Conservation (phyloP, 2,888 invertebrate species). For the Camponotus fellah region DNA sequence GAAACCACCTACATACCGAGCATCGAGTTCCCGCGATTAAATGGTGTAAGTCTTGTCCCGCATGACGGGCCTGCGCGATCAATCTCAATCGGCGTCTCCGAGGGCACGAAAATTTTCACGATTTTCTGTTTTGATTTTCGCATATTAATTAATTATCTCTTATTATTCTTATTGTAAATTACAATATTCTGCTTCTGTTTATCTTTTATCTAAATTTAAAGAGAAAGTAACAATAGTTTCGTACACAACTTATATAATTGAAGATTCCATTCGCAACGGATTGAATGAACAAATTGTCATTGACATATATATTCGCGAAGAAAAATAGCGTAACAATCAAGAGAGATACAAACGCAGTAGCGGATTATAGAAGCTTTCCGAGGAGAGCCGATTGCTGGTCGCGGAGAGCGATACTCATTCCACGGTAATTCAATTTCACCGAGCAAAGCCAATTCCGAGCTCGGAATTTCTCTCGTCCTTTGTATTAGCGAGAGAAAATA, state of each 20-base stretch:
- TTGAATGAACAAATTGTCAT: conserved; percentile 32
- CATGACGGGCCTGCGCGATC: conserved; percentile 75
- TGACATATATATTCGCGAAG: conserved; percentile 25
- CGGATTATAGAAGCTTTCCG: conserved; percentile 34
- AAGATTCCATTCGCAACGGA: conserved; percentile 14
- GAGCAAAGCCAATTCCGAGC: conserved; percentile 21
- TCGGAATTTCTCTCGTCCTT: conserved; percentile 19
- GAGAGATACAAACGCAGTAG: conserved; percentile 15
- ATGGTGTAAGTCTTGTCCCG: conserved; percentile 85
- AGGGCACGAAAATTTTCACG: neutral
- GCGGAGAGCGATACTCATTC: conserved; percentile 67
- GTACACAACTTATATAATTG: neutral
- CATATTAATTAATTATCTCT: too few relatives aligned
- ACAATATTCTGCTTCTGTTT: too few relatives aligned
- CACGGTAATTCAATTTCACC: conserved; percentile 61
- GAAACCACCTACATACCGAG: conserved; percentile 85
- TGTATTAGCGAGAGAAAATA: neutral
- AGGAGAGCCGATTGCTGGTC: conserved; percentile 66
- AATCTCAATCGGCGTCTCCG: conserved; percentile 36
- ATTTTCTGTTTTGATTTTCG: neutral
- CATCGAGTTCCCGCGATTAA: conserved; percentile 85
- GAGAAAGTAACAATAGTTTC: neutral
- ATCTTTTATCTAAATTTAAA: neutral
- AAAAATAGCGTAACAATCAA: conserved; percentile 38
- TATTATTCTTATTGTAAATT: neutral